Evolutionary conservation across 2,797 vertebrate species (phyloP).

Genomic region (Cuniculus paca): DNA sequence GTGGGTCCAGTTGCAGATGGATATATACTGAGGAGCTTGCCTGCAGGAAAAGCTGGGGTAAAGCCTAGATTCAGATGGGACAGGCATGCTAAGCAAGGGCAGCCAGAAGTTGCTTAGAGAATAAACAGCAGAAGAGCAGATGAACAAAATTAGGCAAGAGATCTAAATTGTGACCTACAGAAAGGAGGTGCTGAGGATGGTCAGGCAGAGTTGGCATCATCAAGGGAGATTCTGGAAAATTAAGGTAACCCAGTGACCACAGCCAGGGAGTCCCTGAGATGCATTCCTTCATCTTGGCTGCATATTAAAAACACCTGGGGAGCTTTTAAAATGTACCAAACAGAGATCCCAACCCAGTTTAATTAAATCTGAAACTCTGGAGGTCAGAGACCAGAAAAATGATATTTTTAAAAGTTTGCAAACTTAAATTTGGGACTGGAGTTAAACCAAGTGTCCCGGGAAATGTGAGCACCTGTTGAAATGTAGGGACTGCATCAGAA

Average conservation of each 20-base stretch:
- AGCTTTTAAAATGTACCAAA: not conserved
- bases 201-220: not conserved
- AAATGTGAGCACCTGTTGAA: not conserved
- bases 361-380: constrained; percentile 49
- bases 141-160: not conserved
- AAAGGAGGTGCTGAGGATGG: not conserved
- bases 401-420: not conserved
- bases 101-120: not conserved
- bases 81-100: not conserved
- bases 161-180: not conserved
- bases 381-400: not conserved
- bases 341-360: not conserved
- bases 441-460: not conserved
- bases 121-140: not conserved
- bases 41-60: not conserved
- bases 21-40: not conserved
- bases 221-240: not conserved
- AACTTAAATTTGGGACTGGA: not conserved
- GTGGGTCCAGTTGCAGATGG: not conserved
- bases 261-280: not conserved
- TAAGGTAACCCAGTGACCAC: not conserved
- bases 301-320: constrained; percentile 52
- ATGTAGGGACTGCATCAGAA: not conserved
- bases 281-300: not conserved
- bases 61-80: rapidly evolving